Base-by-base conservation (phyloP, 2,888 invertebrate species). In the Tachina lurida region DNA sequence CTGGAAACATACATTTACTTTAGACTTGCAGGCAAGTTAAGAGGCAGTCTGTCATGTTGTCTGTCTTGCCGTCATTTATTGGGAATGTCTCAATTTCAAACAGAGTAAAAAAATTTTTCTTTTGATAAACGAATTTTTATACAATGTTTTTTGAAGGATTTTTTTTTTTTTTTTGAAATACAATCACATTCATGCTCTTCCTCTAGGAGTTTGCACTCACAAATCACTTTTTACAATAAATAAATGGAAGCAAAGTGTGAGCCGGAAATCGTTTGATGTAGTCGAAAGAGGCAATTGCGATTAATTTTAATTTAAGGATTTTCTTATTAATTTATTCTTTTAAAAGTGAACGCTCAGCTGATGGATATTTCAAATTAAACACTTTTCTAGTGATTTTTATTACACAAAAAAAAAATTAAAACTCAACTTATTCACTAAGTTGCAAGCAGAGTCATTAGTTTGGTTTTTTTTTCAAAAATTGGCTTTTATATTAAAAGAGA, bases 161-260 rank as follows among this genome's bases (percentile, higher is more conserved):
- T 22, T n/a, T 47, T 31, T 31, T 31, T 31, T 31, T 52, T 54
- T 31, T 31, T 31, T 54, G 60, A 31, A 77, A 77, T n/a, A 41
- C 43, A 43, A 76, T 77, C 31, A 49, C 58, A 39, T 17, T 47
- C 39, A 58, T 19, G 17, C n/a, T 63, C 9, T 7, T 19, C 15
- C 7, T 43, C 43, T 7, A 8, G 2, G n/a, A 52, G 49, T 60
- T 43, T 52, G 54, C 17, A 31, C 31, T 43, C 1, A 52, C 0
- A 70, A 74, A 81, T 54, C 67, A 74, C 60, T 74, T 39, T 71
- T 56, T 63, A 70, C 31, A 78, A 71, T 47, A 54, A 71, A 54
- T 79, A 39, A 52, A 49, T 49, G 63, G n/a, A 56, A 43, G 19
- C 0, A 13, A 43, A 63, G 54, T 54, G 39, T 19, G 63, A 63